These are phyloP conservation scores for Pipistrellus kuhlii DNA, from an alignment of 2,797 vertebrate species.

Conservation along the genomic window DNA sequence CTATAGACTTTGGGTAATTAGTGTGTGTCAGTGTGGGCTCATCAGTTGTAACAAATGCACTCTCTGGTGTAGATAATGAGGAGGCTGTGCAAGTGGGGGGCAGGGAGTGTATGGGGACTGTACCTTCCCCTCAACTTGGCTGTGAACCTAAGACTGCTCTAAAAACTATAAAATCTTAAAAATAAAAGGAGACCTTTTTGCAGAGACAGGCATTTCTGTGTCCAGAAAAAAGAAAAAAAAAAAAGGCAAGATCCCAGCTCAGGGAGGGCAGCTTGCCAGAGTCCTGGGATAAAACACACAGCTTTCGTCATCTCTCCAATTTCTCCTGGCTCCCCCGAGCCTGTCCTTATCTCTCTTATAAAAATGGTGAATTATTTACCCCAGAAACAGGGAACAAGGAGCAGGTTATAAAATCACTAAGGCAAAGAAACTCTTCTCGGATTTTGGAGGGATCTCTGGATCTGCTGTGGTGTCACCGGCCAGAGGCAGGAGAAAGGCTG, in stretches of 20 bases:
- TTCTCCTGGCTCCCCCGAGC: not conserved
- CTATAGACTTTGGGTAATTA: not conserved
- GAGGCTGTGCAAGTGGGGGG: not conserved
- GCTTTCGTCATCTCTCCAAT: slow-evolving; percentile 57
- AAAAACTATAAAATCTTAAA: not conserved
- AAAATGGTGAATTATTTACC: slow-evolving; percentile 66
- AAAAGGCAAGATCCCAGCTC: not conserved
- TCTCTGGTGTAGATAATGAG: not conserved
- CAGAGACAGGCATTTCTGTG: not conserved
- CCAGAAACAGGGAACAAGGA: not conserved
- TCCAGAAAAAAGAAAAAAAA: not conserved
- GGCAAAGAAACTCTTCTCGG: not conserved
- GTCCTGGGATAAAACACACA: not conserved
- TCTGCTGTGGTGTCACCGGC: not conserved
- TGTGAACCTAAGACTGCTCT: not conserved
- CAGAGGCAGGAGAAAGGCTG: not conserved
- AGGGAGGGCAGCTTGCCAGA: slow-evolving; percentile 19
- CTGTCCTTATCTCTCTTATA: slow-evolving; percentile 7
- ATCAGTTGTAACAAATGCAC: not conserved
- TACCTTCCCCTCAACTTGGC: not conserved
- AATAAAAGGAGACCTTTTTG: slow-evolving; percentile 3
- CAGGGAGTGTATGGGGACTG: no score
- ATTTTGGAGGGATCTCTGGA: not conserved
- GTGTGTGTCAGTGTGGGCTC: not conserved
- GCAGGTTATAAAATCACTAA: not conserved